Base-by-base conservation (phyloP, 2,888 invertebrate genomes). In the Ophion slaviceki region DNA sequence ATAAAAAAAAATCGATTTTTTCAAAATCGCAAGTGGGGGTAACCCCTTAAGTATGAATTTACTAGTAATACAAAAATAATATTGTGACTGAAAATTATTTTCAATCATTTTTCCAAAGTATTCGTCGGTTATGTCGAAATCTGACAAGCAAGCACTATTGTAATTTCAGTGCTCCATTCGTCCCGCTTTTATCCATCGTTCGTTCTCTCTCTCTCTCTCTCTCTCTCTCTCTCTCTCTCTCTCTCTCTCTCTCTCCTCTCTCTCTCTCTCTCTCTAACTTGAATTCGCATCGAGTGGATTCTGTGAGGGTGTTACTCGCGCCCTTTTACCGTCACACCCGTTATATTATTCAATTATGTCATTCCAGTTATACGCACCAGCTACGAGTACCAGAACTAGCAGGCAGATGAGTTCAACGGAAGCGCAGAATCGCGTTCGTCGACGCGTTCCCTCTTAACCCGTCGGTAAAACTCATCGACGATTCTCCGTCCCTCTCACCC, bases 301-400 rank as follows among this genome's bases (percentile, higher is more conserved):
- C 80, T 84, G 88, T 87, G 89, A 90, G 91, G 90, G 89, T 90
- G 88, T 68, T 59, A 66, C 32, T 66, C 45, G 88, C 88, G 86
- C 84, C 88, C 86, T 68, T 70, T 70, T 78, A 62, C 62, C 75
- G 68, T 78, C 74, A 77, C 88, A 80, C 75, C 62, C 91, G 92
- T 92, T 93, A 93, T 93, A 93, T 93, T 92, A 93, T 93, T 93
- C 92, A 93, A 93, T 93, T 93, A 93, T 93, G 92, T 92, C 92
- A 92, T 93, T 91, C 91, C 88, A 90, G 92, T 92, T 92, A 92
- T 91, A 92, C 92, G 92, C 91, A 88, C 89, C 90, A 89, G 89
- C 89, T 88, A 75, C 79, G 84, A 67, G 61, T 75, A 47, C 45
- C 32, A 77, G 61, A 17, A 71, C 40, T 40, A 40, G 36, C 11